Conservation (phyloP, 2,113 vertebrate genomes). For the Alosa alosa region DNA sequence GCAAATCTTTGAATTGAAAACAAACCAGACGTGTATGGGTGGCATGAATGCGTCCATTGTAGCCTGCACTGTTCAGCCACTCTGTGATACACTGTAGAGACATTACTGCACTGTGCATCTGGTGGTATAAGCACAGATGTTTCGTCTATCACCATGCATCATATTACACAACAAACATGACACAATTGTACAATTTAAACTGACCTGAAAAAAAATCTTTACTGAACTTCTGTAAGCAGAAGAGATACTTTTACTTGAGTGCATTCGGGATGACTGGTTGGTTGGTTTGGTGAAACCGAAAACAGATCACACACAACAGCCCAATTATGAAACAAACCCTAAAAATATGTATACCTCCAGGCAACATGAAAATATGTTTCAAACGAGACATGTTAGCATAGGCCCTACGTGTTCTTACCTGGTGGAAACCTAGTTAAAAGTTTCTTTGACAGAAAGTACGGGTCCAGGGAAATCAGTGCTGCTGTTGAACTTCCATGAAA, state of each 20-base stretch:
- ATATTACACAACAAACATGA: neutral
- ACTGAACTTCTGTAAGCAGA: neutral
- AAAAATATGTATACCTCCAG: neutral
- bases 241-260: neutral
- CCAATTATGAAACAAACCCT: neutral
- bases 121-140: neutral
- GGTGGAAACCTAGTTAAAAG: constrained; percentile 11
- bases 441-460: constrained; percentile 21
- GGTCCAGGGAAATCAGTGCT: constrained; percentile 33
- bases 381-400: neutral
- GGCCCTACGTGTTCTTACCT: constrained; percentile 34
- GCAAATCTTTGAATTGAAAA: neutral
- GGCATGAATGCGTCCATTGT: neutral
- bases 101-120: neutral
- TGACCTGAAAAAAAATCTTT: neutral
- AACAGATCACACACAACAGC: neutral
- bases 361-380: neutral
- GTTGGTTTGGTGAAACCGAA: neutral
- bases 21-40: neutral
- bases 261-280: neutral
- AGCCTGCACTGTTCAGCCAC: neutral
- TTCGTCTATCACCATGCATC: neutral
- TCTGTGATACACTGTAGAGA: neutral
- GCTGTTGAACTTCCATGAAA: constrained; percentile 28
- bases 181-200: neutral